Evolutionary conservation across 2,888 invertebrate species (phyloP).

Genomic region (Chirona hameri): DNA sequence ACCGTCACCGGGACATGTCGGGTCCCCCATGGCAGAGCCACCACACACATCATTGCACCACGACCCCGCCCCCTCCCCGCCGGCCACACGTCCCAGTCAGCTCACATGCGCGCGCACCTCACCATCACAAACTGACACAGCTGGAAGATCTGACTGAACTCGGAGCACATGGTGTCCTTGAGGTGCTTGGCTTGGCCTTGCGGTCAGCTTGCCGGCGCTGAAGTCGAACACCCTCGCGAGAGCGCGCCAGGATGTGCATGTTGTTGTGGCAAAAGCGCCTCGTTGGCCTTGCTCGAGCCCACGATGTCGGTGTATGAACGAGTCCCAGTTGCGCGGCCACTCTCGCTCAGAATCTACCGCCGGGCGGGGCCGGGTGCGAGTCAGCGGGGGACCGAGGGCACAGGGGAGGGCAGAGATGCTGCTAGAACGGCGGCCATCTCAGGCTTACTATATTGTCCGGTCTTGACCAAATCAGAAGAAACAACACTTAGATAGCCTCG

Average conservation of each 20-base stretch:
- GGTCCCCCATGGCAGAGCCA: no score
- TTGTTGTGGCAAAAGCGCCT: slow-evolving; percentile 98
- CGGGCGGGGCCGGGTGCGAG: not conserved
- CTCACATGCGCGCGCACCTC: slow-evolving; percentile 42
- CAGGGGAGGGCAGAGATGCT: no score
- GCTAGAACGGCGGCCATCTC: no score
- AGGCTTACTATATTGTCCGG: no score
- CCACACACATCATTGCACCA: no score
- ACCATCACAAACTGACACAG: slow-evolving; percentile 94
- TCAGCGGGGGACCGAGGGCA: no score
- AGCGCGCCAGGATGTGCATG: slow-evolving; percentile 94
- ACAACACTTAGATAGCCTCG: not conserved
- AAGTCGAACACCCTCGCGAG: slow-evolving; percentile 98
- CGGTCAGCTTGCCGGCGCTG: slow-evolving; percentile 95
- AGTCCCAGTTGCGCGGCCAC: slow-evolving; percentile 99
- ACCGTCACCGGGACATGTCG: no score
- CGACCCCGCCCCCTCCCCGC: no score
- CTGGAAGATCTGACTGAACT: slow-evolving; percentile 97
- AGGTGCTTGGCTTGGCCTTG: slow-evolving; percentile 98
- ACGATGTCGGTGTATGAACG: slow-evolving; percentile 99
- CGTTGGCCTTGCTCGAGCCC: slow-evolving; percentile 97
- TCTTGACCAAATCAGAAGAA: not conserved
- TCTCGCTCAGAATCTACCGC: slow-evolving; percentile 83
- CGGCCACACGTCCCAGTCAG: no score
- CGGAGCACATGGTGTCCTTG: slow-evolving; percentile 98